These are phyloP conservation scores for Leucopternis melanops DNA, from an alignment of 2,113 vertebrate species.

Conservation along the genomic window DNA sequence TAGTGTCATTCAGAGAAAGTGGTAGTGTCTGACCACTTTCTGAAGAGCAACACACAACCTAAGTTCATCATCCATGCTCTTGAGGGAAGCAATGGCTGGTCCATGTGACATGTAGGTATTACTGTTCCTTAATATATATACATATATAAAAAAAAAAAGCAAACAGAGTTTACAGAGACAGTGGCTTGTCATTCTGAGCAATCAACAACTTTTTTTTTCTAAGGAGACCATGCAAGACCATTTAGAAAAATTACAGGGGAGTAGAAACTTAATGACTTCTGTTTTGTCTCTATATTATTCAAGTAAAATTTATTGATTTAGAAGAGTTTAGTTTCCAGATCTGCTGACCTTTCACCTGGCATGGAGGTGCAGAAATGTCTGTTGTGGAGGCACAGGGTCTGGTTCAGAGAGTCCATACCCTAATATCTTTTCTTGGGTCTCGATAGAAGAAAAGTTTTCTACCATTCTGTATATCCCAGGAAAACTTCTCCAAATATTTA, in stretches of 20 bases:
- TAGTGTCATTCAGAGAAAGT: background rate
- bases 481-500: background rate
- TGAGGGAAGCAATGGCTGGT: background rate
- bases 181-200: background rate
- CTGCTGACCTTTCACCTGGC: background rate
- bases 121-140: background rate
- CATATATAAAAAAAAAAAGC: background rate
- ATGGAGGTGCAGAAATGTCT: background rate
- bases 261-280: background rate
- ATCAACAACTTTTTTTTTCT: background rate
- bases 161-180: background rate
- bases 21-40: background rate
- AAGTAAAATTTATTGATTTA: background rate
- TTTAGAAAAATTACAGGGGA: background rate
- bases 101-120: background rate
- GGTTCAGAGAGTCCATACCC: background rate
- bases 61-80: background rate
- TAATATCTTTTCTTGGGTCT: background rate
- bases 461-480: background rate
- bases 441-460: background rate
- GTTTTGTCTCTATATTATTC: background rate
- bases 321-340: background rate
- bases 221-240: accelerated
- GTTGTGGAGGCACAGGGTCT: background rate
- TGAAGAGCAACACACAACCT: background rate